A percentile compares a stretch with the other conserved stretches of the same genome.
Evolutionary conservation across 2,888 invertebrate genomes (phyloP).

Genomic region (Ectemnius lituratus): DNA sequence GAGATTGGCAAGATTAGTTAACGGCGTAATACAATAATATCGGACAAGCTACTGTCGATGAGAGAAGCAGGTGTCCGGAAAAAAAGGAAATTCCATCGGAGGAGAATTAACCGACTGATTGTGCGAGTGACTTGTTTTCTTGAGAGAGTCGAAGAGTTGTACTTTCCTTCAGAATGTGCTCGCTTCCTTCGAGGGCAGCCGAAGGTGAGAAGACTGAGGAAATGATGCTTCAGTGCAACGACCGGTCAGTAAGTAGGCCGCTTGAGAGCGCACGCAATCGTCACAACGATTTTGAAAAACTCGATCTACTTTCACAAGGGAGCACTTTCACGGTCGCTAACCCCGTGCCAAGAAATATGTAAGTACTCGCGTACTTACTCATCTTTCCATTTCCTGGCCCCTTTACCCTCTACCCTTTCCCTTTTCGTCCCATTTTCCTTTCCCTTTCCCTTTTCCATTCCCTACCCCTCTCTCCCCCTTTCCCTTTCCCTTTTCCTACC

Average conservation of each 20-base stretch:
- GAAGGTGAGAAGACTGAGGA: conserved; percentile 59
- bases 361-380: conserved; percentile 21
- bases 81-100: too few relatives aligned
- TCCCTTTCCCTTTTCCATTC: conserved; percentile 12
- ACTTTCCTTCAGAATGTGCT: conserved; percentile 59
- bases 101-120: too few relatives aligned
- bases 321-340: conserved; percentile 78
- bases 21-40: too few relatives aligned
- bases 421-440: too few relatives aligned
- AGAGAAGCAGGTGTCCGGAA: too few relatives aligned
- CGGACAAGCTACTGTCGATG: too few relatives aligned
- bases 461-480: too few relatives aligned
- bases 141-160: conserved; percentile 38
- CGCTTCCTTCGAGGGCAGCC: conserved; percentile 35
- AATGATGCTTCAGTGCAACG: conserved; percentile 68
- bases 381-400: too few relatives aligned
- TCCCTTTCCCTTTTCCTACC: conserved; percentile 11
- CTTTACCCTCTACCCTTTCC: too few relatives aligned
- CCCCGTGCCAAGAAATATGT: conserved; percentile 63
- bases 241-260: conserved; percentile 75
- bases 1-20: too few relatives aligned
- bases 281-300: conserved; percentile 77
- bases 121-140: too few relatives aligned
- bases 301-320: conserved; percentile 75
- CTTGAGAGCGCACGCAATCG: conserved; percentile 77